A percentile compares a stretch with the other conserved stretches of the same genome.
These are phyloP conservation scores for Gavialis gangeticus DNA, from an alignment of 2,113 vertebrate species.

Conservation along the genomic window DNA sequence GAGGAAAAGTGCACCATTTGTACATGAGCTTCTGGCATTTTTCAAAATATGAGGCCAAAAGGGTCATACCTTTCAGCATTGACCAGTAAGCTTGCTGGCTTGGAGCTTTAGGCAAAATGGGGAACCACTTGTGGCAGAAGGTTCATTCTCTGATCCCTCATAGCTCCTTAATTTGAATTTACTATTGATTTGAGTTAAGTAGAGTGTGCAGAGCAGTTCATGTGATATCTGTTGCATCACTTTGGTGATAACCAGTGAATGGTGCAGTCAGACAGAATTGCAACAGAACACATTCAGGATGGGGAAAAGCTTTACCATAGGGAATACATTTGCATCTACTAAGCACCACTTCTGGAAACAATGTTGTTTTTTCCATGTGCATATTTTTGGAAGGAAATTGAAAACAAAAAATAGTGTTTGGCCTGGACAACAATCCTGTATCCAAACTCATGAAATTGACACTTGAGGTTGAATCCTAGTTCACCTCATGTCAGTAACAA, in stretches of 20 bases:
- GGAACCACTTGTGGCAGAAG: background rate
- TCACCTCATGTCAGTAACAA: no score
- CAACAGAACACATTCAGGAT: no score
- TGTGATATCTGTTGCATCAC: background rate
- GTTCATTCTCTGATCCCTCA: conserved; percentile 33
- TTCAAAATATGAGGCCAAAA: conserved; percentile 65
- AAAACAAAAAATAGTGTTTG: background rate
- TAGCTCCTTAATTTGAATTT: conserved; percentile 68
- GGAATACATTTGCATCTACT: no score
- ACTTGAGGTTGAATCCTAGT: no score
- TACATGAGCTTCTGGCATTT: conserved; percentile 66
- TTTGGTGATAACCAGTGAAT: background rate
- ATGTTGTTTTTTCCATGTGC: no score
- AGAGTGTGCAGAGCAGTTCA: background rate
- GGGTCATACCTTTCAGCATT: conserved; percentile 58
- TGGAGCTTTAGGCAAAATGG: conserved; percentile 45
- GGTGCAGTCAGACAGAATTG: no score
- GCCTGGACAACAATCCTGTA: background rate
- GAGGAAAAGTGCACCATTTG: conserved; percentile 41
- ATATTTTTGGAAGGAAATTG: no score
- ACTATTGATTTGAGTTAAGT: background rate
- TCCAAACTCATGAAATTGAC: background rate
- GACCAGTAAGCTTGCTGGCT: conserved; percentile 13
- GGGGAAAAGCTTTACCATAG: no score
- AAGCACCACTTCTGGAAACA: no score